Percentiles rank a stretch among this genome's conserved stretches.
phyloP scores from a whole-genome alignment of 2,888 invertebrate species.

The Hemaris fuciformis region DNA sequence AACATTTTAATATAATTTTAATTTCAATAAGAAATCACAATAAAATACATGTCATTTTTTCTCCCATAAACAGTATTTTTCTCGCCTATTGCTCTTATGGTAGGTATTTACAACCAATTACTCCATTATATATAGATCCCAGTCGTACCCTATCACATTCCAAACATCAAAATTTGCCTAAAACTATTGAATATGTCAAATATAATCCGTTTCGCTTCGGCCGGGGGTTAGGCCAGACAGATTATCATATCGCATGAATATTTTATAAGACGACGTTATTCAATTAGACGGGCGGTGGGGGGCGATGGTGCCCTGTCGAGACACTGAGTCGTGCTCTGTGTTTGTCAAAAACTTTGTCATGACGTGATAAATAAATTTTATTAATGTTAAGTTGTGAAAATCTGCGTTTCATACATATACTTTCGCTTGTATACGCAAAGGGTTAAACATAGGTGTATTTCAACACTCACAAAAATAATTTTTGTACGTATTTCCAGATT shows the following conservation, averaged over 20 bases:
- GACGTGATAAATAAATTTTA: background rate
- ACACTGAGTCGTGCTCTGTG: conserved; percentile 2
- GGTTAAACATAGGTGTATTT: no score
- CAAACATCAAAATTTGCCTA: conserved; percentile 62
- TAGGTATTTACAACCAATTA: background rate
- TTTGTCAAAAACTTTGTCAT: conserved; percentile 14
- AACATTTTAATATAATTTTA: no score
- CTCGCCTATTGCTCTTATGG: background rate
- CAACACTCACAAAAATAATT: no score
- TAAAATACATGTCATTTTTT: no score
- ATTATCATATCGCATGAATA: conserved; percentile 79
- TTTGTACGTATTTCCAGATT: no score
- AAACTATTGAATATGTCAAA: conserved; percentile 59
- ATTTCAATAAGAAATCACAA: no score
- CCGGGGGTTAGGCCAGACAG: conserved; percentile 43
- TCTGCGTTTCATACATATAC: no score
- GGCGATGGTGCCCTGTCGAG: background rate
- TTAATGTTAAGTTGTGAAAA: no score
- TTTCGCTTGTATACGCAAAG: no score
- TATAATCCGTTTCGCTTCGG: conserved; percentile 32
- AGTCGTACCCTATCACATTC: conserved; percentile 36
- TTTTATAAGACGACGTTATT: conserved; percentile 73
- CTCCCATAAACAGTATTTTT: no score
- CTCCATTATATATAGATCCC: conserved; percentile 14
- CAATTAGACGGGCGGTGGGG: conserved; percentile 52